Evolutionary conservation across 2,888 invertebrate genomes (phyloP).

Genomic region (Sabatieria punctata): DNA sequence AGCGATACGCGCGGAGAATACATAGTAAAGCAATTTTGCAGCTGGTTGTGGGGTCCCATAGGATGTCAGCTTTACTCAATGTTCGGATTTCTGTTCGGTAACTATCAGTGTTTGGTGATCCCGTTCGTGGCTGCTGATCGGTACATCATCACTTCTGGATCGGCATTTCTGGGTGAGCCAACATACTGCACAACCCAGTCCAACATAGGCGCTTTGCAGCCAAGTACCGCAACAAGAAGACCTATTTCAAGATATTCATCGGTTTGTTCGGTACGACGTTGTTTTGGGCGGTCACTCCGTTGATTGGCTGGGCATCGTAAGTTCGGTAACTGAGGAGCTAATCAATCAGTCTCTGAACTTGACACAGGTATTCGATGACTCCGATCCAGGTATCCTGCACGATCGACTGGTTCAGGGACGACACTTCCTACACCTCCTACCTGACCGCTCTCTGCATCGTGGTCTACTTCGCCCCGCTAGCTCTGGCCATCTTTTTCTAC

Average conservation of each 20-base stretch:
- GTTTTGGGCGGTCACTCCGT: conserved; percentile 16
- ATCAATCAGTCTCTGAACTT: too few species aligned
- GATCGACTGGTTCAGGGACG: conserved; percentile 25
- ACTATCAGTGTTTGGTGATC: conserved; percentile 21
- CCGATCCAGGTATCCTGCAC: conserved; percentile 25
- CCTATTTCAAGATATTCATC: conserved; percentile 4
- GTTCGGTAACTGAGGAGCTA: too few species aligned
- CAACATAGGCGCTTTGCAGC: conserved; percentile 1
- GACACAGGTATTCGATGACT: conserved; percentile 21
- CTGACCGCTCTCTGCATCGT: conserved; percentile 18
- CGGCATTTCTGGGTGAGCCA: too few species aligned
- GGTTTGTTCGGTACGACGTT: conserved; percentile 12
- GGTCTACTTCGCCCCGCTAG: conserved; percentile 18
- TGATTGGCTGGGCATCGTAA: conserved; percentile 17
- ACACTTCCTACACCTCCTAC: conserved; percentile 22
- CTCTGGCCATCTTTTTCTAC: conserved; percentile 11
- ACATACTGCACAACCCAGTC: too few species aligned
- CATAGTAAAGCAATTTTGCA: too few species aligned
- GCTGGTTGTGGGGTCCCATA: conserved; percentile 27
- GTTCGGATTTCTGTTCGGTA: conserved; percentile 26
- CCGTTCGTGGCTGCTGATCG: conserved; percentile 23
- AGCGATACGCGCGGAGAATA: too few species aligned
- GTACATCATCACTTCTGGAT: conserved; percentile 12
- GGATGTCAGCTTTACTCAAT: conserved; percentile 27
- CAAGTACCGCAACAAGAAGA: conserved; percentile 1